Conservation (phyloP, 1,140 invertebrate species). For the Psilanteris sp. region DNA sequence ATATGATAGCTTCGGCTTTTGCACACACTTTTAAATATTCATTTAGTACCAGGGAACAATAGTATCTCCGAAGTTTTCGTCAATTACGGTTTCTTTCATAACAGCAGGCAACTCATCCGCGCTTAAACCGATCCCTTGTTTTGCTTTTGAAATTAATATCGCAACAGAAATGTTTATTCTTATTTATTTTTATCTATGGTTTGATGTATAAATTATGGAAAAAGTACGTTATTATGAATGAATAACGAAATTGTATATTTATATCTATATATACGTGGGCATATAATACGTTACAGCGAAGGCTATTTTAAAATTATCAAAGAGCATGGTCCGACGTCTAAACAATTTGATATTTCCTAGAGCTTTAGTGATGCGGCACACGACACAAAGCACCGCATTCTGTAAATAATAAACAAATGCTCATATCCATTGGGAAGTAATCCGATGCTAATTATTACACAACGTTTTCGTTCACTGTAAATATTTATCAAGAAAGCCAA, state of each 20-base stretch:
- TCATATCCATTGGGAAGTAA: conserved; percentile 37
- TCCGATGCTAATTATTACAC: conserved; percentile 62
- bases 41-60: conserved; percentile 29
- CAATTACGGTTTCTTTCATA: conserved; percentile 15
- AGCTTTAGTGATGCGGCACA: conserved; percentile 61
- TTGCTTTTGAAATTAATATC: too few species aligned
- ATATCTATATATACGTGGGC: too few species aligned
- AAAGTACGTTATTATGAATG: conserved; percentile 27
- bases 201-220: background rate
- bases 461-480: conserved; percentile 48
- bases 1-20: conserved; percentile 38
- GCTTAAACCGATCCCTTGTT: too few species aligned
- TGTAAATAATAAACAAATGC: conserved; percentile 53
- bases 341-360: conserved; percentile 52
- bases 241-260: too few species aligned
- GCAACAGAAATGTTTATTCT: too few species aligned
- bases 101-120: too few species aligned
- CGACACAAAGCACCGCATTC: conserved; percentile 35
- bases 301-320: conserved; percentile 18
- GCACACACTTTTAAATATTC: conserved; percentile 47
- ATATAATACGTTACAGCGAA: background rate
- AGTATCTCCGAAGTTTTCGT: conserved; percentile 2
- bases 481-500: conserved; percentile 60
- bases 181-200: background rate
- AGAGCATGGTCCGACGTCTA: conserved; percentile 5